Evolutionary conservation across 2,113 vertebrate genomes (phyloP), one percentile per base, ranked within the genome.

Genomic region (Gobio gobio): DNA sequence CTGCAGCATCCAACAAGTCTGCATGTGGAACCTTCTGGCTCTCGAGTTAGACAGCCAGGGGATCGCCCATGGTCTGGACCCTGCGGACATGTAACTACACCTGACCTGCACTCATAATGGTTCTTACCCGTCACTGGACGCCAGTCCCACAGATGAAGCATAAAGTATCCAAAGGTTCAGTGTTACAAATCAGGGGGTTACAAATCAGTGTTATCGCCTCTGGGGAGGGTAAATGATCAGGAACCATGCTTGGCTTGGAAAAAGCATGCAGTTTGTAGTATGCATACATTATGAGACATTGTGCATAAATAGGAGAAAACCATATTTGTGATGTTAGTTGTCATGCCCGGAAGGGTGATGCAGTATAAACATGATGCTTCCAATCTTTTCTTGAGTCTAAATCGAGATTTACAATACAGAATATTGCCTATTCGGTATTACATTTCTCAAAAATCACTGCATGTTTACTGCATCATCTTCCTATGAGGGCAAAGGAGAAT

Each of bases 391-490:
- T 74, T 10, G 61, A 40, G 43, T 22, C 43, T 1, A 74, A 78
- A 43, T 68, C 4, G 10, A 78, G 22, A 85, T 61, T 85, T 70
- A 47, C 9, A 76, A 47, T 49, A 18, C 24, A 76, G 20, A 56
- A 47, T 33, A 22, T 47, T 47, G 9, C 26, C 20, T 45, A 29
- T 24, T 43, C 2, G 59, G 56, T 13, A 58, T 75, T 43, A n/a
- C 20, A 72, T 43, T n/a, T 43, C 36, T 43, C 36, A 10, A 59
- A 45, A 84, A 63, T 40, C 20, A 36, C 7, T 33, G 45, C 77
- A 74, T 79, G 84, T 83, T 92, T 86, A 86, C 87, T 89, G 93
- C 93, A 94, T 90, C 93, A 91, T 93, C 87, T 86, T 88, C 87
- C 90, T 88, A 87, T 73, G 45, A 47, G 73, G 47, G 74, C 63